These are phyloP conservation scores for Drosophila mayri DNA, from an alignment of 1,140 invertebrate species.

Conservation along the genomic window DNA sequence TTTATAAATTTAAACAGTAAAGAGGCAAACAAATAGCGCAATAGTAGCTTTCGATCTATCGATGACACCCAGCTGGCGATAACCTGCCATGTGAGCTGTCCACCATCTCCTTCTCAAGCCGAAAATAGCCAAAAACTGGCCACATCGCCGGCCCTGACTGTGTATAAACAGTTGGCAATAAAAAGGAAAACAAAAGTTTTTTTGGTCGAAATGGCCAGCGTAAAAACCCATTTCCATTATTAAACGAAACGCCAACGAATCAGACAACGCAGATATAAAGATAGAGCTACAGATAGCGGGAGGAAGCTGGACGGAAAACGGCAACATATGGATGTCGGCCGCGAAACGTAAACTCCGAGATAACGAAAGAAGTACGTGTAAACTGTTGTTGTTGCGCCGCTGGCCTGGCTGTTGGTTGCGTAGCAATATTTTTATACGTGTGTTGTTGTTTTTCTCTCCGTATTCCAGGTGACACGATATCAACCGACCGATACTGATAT, in stretches of 20 bases:
- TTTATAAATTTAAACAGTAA: not conserved
- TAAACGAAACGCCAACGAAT: slow-evolving; percentile 25
- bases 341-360: slow-evolving; percentile 34
- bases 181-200: slow-evolving; percentile 31
- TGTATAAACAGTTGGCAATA: slow-evolving; percentile 74
- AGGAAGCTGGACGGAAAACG: slow-evolving; percentile 1
- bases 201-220: slow-evolving; percentile 37
- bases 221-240: slow-evolving; percentile 32
- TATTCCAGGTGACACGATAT: slow-evolving; percentile 27
- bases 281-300: slow-evolving; percentile 7
- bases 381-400: slow-evolving; percentile 16
- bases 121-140: slow-evolving; percentile 10
- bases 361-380: slow-evolving; percentile 36
- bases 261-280: slow-evolving; percentile 17
- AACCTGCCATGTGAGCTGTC: not conserved
- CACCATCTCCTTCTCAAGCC: not conserved
- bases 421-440: slow-evolving; percentile 9
- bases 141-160: slow-evolving; percentile 31
- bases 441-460: not conserved
- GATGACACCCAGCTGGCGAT: slow-evolving; percentile 4
- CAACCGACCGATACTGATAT: slow-evolving; percentile 25
- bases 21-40: not conserved
- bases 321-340: slow-evolving; percentile 38
- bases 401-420: slow-evolving; percentile 12
- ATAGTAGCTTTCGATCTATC: not conserved